Evolutionary conservation across 2,888 invertebrate species (phyloP).

Genomic region (Catotricha subobsoleta): DNA sequence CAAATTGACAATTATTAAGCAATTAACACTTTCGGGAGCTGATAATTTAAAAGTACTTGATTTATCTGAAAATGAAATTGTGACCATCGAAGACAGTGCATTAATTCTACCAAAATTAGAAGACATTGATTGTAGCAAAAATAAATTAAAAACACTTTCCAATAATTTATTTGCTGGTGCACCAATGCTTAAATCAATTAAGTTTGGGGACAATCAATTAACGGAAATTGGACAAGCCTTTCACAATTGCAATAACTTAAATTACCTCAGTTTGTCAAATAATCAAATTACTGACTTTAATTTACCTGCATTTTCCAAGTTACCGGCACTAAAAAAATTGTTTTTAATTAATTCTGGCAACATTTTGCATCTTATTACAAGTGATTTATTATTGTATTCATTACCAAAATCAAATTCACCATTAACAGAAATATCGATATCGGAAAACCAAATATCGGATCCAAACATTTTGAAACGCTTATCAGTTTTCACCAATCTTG

Average conservation of each 20-base stretch:
- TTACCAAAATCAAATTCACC: no score
- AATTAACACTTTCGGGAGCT: not conserved
- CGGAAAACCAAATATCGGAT: no score
- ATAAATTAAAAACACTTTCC: not conserved
- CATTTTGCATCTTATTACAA: no score
- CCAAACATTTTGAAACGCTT: no score
- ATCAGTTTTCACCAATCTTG: no score
- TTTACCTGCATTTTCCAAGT: no score
- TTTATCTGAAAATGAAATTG: constrained; percentile 2
- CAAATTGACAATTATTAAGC: no score
- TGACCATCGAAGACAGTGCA: not conserved
- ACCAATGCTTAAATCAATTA: not conserved
- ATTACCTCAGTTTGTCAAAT: not conserved
- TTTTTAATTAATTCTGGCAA: no score
- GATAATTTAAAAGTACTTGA: not conserved
- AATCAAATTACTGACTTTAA: no score
- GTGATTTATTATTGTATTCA: no score
- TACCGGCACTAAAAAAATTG: no score
- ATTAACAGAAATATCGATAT: no score
- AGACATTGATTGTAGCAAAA: not conserved
- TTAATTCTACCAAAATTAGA: not conserved
- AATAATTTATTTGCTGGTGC: not conserved
- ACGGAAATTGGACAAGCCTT: not conserved
- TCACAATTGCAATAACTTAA: constrained; percentile 1
- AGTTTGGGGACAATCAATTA: not conserved